These are phyloP conservation scores for Drosophila stalkeri DNA, from an alignment of 2,888 invertebrate species.

Conservation along the genomic window DNA sequence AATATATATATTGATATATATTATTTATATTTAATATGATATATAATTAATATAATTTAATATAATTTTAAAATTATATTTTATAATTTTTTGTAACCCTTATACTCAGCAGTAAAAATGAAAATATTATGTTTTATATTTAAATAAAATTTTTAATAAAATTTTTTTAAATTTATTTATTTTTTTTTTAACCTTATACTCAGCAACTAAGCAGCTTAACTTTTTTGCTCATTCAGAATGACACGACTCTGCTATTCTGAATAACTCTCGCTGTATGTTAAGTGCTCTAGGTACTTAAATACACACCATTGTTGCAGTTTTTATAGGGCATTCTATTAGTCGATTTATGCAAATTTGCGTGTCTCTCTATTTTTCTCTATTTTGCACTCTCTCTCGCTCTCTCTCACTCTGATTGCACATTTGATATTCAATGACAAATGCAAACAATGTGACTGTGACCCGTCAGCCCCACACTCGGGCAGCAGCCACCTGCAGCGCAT, in stretches of 20 bases:
- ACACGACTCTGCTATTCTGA: background rate
- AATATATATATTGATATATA: no score
- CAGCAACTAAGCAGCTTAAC: background rate
- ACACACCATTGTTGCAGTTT: background rate
- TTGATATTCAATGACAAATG: slow-evolving; percentile 69
- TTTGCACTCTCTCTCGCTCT: background rate
- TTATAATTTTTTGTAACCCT: no score
- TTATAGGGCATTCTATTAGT: slow-evolving; percentile 18
- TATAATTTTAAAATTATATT: background rate
- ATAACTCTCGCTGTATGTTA: background rate
- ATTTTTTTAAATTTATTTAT: no score
- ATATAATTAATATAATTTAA: no score
- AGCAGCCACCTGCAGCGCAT: slow-evolving; percentile 58
- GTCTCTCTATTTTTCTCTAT: background rate
- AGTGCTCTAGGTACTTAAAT: background rate
- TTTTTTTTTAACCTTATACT: background rate
- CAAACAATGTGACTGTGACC: slow-evolving; percentile 51
- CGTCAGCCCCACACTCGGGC: slow-evolving; percentile 13
- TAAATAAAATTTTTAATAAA: no score
- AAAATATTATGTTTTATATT: no score
- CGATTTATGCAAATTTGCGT: background rate
- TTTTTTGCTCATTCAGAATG: background rate
- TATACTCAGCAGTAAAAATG: no score
- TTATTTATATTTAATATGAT: no score
- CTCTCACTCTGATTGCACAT: slow-evolving; percentile 15